Evolutionary conservation across 92 coral and sea anemone genomes (phyloP).

Genomic region (Paragorgia papillata): DNA sequence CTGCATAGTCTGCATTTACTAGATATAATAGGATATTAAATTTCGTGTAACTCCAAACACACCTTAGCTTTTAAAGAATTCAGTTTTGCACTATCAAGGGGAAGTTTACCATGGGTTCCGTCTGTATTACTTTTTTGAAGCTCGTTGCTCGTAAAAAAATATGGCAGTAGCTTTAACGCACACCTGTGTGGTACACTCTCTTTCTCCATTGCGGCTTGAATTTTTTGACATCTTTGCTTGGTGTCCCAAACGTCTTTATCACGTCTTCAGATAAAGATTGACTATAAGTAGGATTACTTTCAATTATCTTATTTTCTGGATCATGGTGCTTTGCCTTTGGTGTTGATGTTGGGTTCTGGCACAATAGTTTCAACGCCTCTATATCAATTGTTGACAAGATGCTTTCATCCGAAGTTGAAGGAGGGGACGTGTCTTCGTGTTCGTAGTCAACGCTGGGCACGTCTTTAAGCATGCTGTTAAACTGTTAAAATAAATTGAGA

Average conservation of each 20-base stretch:
- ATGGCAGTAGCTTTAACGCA: neutral
- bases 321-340: neutral
- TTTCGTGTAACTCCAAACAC: no score
- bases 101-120: constrained; percentile 2
- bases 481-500: constrained; percentile 20
- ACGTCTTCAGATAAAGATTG: constrained; percentile 3
- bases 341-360: neutral
- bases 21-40: no score
- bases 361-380: neutral
- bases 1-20: no score
- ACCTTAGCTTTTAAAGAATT: constrained; percentile 20
- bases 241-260: neutral
- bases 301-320: no score
- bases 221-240: no score
- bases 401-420: neutral
- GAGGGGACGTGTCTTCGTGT: no score
- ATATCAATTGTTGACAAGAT: neutral
- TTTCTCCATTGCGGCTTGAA: neutral
- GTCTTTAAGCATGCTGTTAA: constrained; percentile 9
- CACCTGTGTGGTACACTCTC: neutral
- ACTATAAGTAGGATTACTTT: neutral
- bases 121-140: constrained; percentile 1
- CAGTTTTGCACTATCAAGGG: neutral
- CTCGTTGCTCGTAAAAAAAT: neutral
- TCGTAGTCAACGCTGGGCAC: neutral